phyloP scores from a whole-genome alignment of 92 coral and sea anemone genomes.

The Porites rus region DNA sequence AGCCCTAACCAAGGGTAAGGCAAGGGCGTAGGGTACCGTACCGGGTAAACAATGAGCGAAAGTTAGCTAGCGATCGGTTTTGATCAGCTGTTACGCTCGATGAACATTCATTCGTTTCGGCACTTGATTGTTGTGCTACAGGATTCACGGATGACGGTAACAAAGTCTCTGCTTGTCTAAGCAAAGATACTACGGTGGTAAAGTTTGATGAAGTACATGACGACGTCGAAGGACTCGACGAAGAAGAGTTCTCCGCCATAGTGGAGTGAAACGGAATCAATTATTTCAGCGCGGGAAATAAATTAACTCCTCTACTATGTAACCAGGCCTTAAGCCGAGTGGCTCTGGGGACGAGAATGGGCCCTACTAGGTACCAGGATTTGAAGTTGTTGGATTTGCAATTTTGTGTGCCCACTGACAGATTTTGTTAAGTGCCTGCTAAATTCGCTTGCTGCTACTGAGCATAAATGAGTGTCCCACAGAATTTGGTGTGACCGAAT shows the following conservation, averaged over 20 bases:
- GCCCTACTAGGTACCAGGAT: slow-evolving; percentile 11
- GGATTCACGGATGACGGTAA: neutral
- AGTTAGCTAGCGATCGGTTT: neutral
- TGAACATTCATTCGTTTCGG: neutral
- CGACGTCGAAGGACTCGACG: neutral
- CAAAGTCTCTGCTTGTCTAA: slow-evolving; percentile 38
- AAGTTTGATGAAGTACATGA: slow-evolving; percentile 2
- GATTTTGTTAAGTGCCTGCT: neutral
- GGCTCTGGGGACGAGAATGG: neutral
- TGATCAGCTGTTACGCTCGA: neutral
- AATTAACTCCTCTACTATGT: neutral
- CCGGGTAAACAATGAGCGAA: too few relatives aligned
- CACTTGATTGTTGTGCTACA: neutral
- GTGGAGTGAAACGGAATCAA: neutral
- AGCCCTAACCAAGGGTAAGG: slow-evolving; percentile 29
- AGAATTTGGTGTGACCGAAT: neutral
- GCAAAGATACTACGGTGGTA: slow-evolving; percentile 19
- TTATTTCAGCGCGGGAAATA: slow-evolving; percentile 6
- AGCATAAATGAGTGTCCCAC: neutral
- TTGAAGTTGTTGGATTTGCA: neutral
- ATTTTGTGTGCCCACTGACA: slow-evolving; percentile 5
- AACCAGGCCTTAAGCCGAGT: neutral
- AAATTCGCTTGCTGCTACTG: too few relatives aligned
- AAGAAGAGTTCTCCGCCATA: neutral
- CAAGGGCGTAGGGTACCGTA: neutral